Evolutionary conservation across 2,113 vertebrate species (phyloP), one percentile per base, ranked within the genome.

Genomic region (Piaya cayana): DNA sequence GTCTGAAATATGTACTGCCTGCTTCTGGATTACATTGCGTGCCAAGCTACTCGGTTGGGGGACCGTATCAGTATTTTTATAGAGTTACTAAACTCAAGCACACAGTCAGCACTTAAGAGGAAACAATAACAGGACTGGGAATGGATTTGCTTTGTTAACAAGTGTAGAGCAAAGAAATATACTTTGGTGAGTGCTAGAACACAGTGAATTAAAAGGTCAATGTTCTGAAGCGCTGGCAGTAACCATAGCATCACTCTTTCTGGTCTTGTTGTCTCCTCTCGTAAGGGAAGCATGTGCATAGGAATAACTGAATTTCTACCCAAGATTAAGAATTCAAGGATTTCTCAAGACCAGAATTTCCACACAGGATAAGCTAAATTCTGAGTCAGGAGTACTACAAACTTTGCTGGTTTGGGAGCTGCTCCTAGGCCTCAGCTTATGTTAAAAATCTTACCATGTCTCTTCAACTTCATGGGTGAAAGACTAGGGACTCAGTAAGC

Each of bases 231-330:
- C 67, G 58, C 50, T 79, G 37, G 32, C 3, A 0, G 45, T 55
- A n/a, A 8, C 45, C 0, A 0, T 30, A 58, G 9, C 13, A 8
- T 63, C 1, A 0, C 49, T 59, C 13, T 25, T 0, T 29, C 45
- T 69, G 29, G 10, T 69, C 70, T 72, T 2, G 1, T 4, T 3
- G 6, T 64, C 30, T 67, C 25, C 34, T 22, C 5, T 50, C 19
- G 17, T 47, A 62, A 22, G 17, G 6, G 15, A 9, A 72, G 12
- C 1, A 7, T 5, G 13, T 43, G 22, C 25, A 26, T 2, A 26
- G 23, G 77, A 62, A 76, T 53, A 36, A 26, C 18, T 43, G 18
- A 9, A 50, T 43, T 91, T 85, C 47, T 60, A 10, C 39, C 37
- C 15, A 75, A 10, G 6, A 52, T 36, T 12, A 60, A 52, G 26